Conservation (phyloP, 2,888 invertebrate species). For the Scaptomyza reducta region DNA sequence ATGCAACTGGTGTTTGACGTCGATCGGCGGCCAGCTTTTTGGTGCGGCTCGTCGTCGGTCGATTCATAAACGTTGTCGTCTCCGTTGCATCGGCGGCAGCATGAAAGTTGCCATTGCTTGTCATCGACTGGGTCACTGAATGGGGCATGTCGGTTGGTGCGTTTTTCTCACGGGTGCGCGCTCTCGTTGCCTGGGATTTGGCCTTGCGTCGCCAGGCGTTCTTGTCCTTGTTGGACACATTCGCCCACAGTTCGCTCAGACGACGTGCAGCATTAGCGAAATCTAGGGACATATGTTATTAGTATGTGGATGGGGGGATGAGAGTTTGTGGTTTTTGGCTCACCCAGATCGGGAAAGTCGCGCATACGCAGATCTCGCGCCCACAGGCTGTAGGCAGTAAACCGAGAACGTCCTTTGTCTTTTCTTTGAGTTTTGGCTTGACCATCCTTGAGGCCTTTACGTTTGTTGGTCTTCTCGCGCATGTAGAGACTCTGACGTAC, state of each 20-base stretch:
- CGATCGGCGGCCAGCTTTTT: conserved; percentile 79
- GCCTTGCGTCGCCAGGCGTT: conserved; percentile 93
- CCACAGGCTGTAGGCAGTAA: conserved; percentile 96
- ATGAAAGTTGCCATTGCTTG: conserved; percentile 33
- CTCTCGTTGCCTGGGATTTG: conserved; percentile 84
- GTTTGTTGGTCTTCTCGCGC: conserved; percentile 91
- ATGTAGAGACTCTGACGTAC: conserved; percentile 87
- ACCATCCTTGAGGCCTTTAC: conserved; percentile 88
- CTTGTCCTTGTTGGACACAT: conserved; percentile 88
- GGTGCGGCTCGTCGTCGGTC: conserved; percentile 80
- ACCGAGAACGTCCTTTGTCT: conserved; percentile 91
- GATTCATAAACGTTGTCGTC: conserved; percentile 67
- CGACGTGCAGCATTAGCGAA: conserved; percentile 93
- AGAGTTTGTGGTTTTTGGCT: neutral
- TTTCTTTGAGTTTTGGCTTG: conserved; percentile 90
- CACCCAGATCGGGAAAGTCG: conserved; percentile 72
- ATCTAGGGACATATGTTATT: conserved; percentile 85
- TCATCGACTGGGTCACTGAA: neutral
- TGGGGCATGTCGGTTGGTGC: conserved; percentile 5
- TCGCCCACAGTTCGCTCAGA: conserved; percentile 95
- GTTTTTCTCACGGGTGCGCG: conserved; percentile 61
- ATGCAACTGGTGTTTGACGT: conserved; percentile 40
- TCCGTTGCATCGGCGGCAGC: neutral
- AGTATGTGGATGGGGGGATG: neutral
- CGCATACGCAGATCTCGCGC: conserved; percentile 91